These are phyloP conservation scores for Erythrolamprus reginae DNA, from an alignment of 2,113 vertebrate genomes.

Conservation along the genomic window DNA sequence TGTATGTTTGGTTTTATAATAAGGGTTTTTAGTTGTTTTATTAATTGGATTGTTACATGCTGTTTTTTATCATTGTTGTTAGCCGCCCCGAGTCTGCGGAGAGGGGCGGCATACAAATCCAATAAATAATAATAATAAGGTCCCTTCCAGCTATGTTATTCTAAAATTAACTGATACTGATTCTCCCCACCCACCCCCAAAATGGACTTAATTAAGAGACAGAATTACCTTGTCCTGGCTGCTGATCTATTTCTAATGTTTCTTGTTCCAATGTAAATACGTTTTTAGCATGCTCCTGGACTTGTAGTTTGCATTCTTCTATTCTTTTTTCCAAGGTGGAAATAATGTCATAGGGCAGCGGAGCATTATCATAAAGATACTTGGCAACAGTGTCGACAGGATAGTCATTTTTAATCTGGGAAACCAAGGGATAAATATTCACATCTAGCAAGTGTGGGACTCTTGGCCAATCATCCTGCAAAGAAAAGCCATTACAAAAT, in stretches of 20 bases:
- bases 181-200: too few relatives aligned
- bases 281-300: conserved; percentile 39
- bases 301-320: conserved; percentile 10
- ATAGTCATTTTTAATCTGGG: conserved; percentile 34
- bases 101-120: too few relatives aligned
- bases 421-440: conserved; percentile 22
- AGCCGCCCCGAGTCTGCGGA: too few relatives aligned
- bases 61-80: too few relatives aligned
- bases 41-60: too few relatives aligned
- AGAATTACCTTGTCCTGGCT: conserved; percentile 1
- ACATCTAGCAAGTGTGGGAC: not conserved
- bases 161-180: too few relatives aligned
- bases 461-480: conserved; percentile 60
- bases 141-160: too few relatives aligned
- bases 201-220: too few relatives aligned
- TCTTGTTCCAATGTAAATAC: not conserved
- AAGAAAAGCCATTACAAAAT: conserved; percentile 18
- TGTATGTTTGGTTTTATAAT: too few relatives aligned
- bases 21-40: too few relatives aligned
- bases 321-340: conserved; percentile 39
- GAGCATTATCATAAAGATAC: conserved; percentile 39
- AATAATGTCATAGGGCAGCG: conserved; percentile 18
- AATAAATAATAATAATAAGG: too few relatives aligned
- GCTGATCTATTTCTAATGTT: not conserved
- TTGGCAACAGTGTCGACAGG: conserved; percentile 38